A percentile compares a stretch with the other conserved stretches of the same genome.
Evolutionary conservation across 2,888 invertebrate species (phyloP).

Genomic region (Rhingia rostrata): DNA sequence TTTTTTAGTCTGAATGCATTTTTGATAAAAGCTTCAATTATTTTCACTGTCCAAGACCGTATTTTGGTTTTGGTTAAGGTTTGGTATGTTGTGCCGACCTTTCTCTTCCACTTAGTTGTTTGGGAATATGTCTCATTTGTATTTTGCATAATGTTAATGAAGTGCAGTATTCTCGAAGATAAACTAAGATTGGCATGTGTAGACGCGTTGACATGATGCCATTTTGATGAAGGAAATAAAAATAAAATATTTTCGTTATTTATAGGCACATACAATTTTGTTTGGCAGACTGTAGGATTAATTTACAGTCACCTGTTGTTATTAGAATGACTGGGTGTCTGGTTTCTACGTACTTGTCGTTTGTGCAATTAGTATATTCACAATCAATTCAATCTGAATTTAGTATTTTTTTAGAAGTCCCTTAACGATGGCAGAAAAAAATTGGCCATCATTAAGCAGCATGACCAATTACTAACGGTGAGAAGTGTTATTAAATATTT

Average conservation of each 20-base stretch:
- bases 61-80: neutral
- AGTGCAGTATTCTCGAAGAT: slow-evolving; percentile 8
- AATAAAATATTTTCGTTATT: neutral
- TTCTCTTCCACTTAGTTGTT: slow-evolving; percentile 50
- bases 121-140: slow-evolving; percentile 48
- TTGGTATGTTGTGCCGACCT: slow-evolving; percentile 22
- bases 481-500: too few relatives aligned
- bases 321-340: too few relatives aligned
- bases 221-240: slow-evolving; percentile 1
- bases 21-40: slow-evolving; percentile 58
- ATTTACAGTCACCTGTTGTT: neutral
- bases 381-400: too few relatives aligned
- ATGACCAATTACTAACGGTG: too few relatives aligned
- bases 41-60: slow-evolving; percentile 19
- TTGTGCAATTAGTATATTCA: too few relatives aligned
- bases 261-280: neutral
- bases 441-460: too few relatives aligned
- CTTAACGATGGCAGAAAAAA: too few relatives aligned
- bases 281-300: neutral
- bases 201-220: neutral
- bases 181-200: slow-evolving; percentile 6
- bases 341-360: too few relatives aligned
- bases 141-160: slow-evolving; percentile 31
- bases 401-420: too few relatives aligned
- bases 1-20: slow-evolving; percentile 32